These are phyloP conservation scores for Danionella dracula DNA, from an alignment of 2,797 vertebrate species.

Conservation along the genomic window DNA sequence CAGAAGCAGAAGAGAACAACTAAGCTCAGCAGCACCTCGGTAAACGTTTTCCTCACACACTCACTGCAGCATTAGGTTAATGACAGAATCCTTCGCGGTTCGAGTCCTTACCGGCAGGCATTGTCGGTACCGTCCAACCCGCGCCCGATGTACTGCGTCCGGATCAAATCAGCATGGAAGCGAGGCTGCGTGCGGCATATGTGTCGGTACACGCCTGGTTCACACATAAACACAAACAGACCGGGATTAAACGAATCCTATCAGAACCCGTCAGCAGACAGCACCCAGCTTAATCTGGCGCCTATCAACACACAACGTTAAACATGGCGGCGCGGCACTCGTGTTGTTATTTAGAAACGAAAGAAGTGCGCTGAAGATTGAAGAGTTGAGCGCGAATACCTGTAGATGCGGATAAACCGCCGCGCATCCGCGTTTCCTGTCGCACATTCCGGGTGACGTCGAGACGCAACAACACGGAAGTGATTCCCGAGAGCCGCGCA, in stretches of 20 bases:
- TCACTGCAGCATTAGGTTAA: background rate
- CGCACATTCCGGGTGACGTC: slow-evolving; percentile 27
- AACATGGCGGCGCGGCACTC: background rate
- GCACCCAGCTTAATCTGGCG: background rate
- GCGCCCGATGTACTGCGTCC: background rate
- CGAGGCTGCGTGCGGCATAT: background rate
- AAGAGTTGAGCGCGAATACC: slow-evolving; percentile 32
- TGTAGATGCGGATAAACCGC: slow-evolving; percentile 34
- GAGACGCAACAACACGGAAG: slow-evolving; percentile 31
- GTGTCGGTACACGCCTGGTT: slow-evolving; percentile 27
- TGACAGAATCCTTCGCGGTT: background rate
- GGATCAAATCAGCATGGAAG: slow-evolving; percentile 1
- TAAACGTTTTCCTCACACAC: background rate
- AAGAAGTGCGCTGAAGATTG: background rate
- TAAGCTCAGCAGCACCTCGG: background rate
- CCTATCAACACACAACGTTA: background rate
- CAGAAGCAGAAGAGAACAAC: background rate
- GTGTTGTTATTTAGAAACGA: background rate
- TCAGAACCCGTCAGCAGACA: background rate
- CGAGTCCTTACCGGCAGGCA: slow-evolving; percentile 42
- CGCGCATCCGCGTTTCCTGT: slow-evolving; percentile 44
- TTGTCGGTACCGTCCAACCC: slow-evolving; percentile 5
- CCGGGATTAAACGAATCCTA: slow-evolving; percentile 13
- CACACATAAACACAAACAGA: background rate
- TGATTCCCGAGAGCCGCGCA: background rate